Conservation (phyloP, 2,888 invertebrate genomes). For the Nomada fucata region DNA sequence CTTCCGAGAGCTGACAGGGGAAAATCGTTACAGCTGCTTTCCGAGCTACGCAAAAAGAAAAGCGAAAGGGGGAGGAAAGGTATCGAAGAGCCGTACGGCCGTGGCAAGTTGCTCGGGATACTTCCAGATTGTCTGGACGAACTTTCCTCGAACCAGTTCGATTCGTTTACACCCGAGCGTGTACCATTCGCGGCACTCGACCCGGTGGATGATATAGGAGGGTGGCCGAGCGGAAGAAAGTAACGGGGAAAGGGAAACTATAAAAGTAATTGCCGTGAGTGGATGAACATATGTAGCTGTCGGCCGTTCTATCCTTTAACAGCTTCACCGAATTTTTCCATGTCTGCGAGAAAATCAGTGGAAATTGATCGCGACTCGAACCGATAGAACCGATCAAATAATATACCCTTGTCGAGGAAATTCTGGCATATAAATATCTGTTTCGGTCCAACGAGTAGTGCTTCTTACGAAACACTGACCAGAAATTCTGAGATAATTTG, state of each 20-base stretch:
- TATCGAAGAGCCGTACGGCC: background rate
- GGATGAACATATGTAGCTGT: slow-evolving; percentile 64
- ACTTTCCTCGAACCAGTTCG: slow-evolving; percentile 27
- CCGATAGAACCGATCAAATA: background rate
- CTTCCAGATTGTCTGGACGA: background rate
- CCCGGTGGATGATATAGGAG: background rate
- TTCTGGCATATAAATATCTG: background rate
- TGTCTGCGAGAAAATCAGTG: background rate
- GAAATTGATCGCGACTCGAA: background rate
- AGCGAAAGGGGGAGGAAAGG: background rate
- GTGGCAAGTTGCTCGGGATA: background rate
- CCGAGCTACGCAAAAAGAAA: background rate
- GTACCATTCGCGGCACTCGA: slow-evolving; percentile 3
- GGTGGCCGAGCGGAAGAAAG: background rate
- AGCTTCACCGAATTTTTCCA: slow-evolving; percentile 32
- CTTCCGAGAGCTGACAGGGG: background rate
- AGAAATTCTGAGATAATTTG: background rate
- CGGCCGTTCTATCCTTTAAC: slow-evolving; percentile 53
- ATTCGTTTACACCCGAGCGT: slow-evolving; percentile 14
- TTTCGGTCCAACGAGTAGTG: background rate
- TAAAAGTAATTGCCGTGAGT: slow-evolving; percentile 42
- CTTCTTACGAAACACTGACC: background rate
- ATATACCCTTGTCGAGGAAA: background rate
- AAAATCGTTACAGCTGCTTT: slow-evolving; percentile 14
- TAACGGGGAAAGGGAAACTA: background rate